phyloP scores from a whole-genome alignment of 2,797 vertebrate species.

The Centroberyx gerrardi region DNA sequence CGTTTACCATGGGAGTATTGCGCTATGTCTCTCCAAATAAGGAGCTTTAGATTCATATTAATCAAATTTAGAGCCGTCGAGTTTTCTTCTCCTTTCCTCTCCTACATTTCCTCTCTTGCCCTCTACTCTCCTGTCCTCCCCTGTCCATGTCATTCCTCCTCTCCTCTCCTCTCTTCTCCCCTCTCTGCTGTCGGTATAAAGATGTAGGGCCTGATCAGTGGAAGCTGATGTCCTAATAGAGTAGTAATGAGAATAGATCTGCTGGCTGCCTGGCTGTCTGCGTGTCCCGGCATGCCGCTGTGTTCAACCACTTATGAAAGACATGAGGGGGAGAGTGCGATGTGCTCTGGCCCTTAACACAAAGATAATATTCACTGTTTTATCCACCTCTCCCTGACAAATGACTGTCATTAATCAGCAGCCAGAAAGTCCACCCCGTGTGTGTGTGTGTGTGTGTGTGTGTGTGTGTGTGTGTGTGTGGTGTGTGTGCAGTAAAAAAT shows the following conservation, averaged over 20 bases:
- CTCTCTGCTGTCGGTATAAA: slow-evolving; percentile 70
- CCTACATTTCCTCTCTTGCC: slow-evolving; percentile 20
- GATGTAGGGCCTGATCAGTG: slow-evolving; percentile 82
- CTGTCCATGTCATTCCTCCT: slow-evolving; percentile 27
- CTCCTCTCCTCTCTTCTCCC: slow-evolving; percentile 26
- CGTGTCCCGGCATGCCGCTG: slow-evolving; percentile 61
- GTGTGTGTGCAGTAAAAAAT: slow-evolving; percentile 12
- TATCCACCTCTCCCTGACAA: slow-evolving; percentile 83
- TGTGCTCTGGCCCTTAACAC: slow-evolving; percentile 76
- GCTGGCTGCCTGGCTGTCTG: slow-evolving; percentile 70
- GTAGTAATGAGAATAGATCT: slow-evolving; percentile 84
- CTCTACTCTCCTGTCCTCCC: slow-evolving; percentile 14
- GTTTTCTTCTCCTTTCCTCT: slow-evolving; percentile 51
- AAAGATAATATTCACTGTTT: slow-evolving; percentile 86
- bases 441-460: slow-evolving; percentile 31
- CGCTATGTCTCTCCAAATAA: slow-evolving; percentile 71
- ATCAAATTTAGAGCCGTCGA: slow-evolving; percentile 75
- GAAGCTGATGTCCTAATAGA: slow-evolving; percentile 84
- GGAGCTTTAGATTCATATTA: slow-evolving; percentile 76
- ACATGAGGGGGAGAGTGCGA: slow-evolving; percentile 70
- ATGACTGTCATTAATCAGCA: slow-evolving; percentile 84
- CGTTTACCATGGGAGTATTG: slow-evolving; percentile 65
- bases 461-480: slow-evolving; percentile 19
- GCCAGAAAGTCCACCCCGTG: slow-evolving; percentile 44
- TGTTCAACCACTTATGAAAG: slow-evolving; percentile 84